Base-by-base conservation (phyloP, 2,888 invertebrate genomes). In the Hanleya hanleyi region DNA sequence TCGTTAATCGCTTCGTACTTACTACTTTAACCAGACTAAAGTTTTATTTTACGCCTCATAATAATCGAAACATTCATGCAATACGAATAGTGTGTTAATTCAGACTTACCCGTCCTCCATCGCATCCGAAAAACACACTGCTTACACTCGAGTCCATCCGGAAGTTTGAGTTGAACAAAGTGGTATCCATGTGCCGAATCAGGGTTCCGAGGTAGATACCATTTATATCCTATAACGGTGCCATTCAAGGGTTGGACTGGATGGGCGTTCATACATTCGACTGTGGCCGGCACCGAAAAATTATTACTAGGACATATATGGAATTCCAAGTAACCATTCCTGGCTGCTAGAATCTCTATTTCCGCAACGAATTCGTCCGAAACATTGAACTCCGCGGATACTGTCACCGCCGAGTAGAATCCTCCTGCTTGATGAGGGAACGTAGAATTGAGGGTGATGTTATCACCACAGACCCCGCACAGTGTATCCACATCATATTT, bases 111-210 rank as follows among this genome's bases (percentile, higher is more conserved):
- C 15, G 57, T 57, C 9, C 57, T 18, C 57, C 57, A 57, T 29
- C 57, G 22, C 57, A 57, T 57, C 22, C 57, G 18, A 26, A 57
- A 57, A 15, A 57, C 57, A 57, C 57, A 57, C 57, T 57, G 57
- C 4, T 22, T 32, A 26, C 57, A 57, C 26, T 57, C 29, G 12
- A 57, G 57, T 26, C 57, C 57, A 15, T 57, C 57, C 22, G 57
- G 57, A 3, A 57, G 57, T 32, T 57, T 22, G 15, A 57, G 57
- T 22, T 22, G 1, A 15, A 57, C 29, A 9, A 29, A 26, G 32
- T 57, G 26, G 26, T 22, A 29, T 4, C 57, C 57, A 57, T 29
- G 57, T 2, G 57, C 57, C 15, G 1, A 29, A 1, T 26, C 1
- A 15, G 15, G 15, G 26, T 18, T 29, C 32, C 29, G 26, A 15